Percentiles rank a stretch among this genome's conserved stretches.
Conservation (phyloP, 2,797 vertebrate genomes). For the Chrosomus eos region DNA sequence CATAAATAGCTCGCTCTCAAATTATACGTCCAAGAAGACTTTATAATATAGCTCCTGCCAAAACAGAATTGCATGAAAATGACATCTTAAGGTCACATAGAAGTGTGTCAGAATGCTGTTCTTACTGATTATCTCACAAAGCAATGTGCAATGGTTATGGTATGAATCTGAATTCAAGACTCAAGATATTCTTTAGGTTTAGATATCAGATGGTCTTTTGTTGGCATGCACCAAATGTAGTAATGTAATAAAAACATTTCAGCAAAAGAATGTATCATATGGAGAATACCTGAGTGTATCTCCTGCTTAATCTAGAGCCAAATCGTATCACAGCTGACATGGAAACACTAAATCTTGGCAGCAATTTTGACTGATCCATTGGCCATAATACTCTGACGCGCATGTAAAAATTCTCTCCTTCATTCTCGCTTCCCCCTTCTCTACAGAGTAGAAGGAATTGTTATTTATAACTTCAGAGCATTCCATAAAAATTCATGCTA, state of each 20-base stretch:
- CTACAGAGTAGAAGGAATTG: background rate
- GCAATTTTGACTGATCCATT: conserved; percentile 17
- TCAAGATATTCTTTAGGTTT: background rate
- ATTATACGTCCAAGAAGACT: background rate
- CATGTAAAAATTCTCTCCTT: background rate
- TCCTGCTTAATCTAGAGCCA: conserved; percentile 43
- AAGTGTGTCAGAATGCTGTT: background rate
- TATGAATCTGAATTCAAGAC: background rate
- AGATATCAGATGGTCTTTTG: background rate
- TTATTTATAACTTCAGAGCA: conserved; percentile 40
- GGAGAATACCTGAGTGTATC: conserved; percentile 42
- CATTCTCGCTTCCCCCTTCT: background rate
- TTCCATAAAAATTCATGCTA: background rate
- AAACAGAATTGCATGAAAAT: background rate
- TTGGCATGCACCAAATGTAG: background rate
- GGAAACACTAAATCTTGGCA: conserved; percentile 47
- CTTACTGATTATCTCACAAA: background rate
- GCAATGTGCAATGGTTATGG: background rate
- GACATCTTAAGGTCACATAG: background rate
- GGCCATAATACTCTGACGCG: conserved; percentile 35
- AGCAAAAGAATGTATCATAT: conserved; percentile 14
- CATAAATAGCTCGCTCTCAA: background rate
- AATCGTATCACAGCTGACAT: conserved; percentile 16
- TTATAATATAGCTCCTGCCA: background rate
- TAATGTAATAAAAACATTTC: conserved; percentile 27